phyloP scores from a whole-genome alignment of 1,140 invertebrate species.

The Dinothrombium tinctorium region DNA sequence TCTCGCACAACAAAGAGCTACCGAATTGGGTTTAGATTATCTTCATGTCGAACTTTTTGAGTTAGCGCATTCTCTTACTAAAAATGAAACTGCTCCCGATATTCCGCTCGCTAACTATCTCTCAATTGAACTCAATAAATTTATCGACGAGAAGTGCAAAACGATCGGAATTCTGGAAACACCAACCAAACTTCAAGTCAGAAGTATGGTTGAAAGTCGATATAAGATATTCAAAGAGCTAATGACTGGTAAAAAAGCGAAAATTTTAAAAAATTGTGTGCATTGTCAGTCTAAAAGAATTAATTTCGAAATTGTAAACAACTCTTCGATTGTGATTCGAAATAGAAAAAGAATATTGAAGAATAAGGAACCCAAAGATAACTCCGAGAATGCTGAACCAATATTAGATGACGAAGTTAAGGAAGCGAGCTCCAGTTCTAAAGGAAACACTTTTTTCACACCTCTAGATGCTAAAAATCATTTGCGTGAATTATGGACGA shows the following conservation, averaged over 20 bases:
- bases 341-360: neutral
- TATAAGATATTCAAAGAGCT: slow-evolving; percentile 16
- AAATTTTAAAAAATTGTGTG: slow-evolving; percentile 15
- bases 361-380: slow-evolving; percentile 3
- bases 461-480: slow-evolving; percentile 30
- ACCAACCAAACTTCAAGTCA: slow-evolving; percentile 6
- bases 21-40: slow-evolving; percentile 45
- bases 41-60: slow-evolving; percentile 36
- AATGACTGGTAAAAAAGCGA: slow-evolving; percentile 13
- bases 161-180: neutral
- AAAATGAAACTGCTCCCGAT: neutral
- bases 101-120: neutral
- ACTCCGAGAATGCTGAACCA: slow-evolving; percentile 14
- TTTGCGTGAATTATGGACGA: slow-evolving; percentile 45
- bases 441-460: slow-evolving; percentile 19
- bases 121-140: slow-evolving; percentile 2
- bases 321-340: slow-evolving; percentile 9
- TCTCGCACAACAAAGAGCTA: slow-evolving; percentile 41
- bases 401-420: slow-evolving; percentile 12
- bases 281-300: slow-evolving; percentile 16
- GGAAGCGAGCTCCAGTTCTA: slow-evolving; percentile 1
- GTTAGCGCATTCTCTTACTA: no score
- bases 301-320: slow-evolving; percentile 9
- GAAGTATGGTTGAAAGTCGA: slow-evolving; percentile 16
- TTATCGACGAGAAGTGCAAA: neutral